Evolutionary conservation across 2,797 vertebrate species (phyloP).

Genomic region (Eulemur coronatus): DNA sequence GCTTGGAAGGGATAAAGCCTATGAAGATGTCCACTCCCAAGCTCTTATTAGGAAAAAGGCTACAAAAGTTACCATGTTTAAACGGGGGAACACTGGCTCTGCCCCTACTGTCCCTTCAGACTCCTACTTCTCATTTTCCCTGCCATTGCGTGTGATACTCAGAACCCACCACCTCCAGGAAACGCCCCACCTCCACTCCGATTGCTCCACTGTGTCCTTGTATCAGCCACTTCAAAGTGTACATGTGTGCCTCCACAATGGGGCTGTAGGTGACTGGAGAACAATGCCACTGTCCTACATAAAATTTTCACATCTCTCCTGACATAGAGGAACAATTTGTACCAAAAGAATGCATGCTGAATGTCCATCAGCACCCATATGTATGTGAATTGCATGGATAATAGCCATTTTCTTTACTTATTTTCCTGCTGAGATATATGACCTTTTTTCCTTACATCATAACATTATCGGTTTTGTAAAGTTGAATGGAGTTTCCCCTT

Average conservation of each 20-base stretch:
- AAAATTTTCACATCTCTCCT: not conserved
- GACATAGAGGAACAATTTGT: not conserved
- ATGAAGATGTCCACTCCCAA: not conserved
- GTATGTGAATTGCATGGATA: not conserved
- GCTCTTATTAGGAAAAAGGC: not conserved
- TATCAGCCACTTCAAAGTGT: not conserved
- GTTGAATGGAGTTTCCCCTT: not conserved
- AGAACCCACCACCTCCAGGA: not conserved
- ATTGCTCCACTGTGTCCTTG: not conserved
- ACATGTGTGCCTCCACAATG: not conserved
- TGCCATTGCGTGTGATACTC: not conserved
- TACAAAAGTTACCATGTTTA: not conserved
- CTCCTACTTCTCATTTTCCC: not conserved
- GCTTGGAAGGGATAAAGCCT: not conserved
- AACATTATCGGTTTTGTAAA: not conserved
- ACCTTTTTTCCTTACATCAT: not conserved
- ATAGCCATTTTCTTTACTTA: not conserved
- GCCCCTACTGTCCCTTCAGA: not conserved
- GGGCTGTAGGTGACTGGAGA: not conserved
- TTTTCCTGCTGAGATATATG: not conserved
- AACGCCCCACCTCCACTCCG: not conserved
- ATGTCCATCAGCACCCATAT: not conserved
- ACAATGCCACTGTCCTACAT: not conserved
- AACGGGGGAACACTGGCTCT: not conserved
- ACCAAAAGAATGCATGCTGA: not conserved